Percentiles rank a stretch among this genome's conserved stretches.
phyloP scores from a whole-genome alignment of 2,888 invertebrate genomes.

The Pseudococcus viburni region DNA sequence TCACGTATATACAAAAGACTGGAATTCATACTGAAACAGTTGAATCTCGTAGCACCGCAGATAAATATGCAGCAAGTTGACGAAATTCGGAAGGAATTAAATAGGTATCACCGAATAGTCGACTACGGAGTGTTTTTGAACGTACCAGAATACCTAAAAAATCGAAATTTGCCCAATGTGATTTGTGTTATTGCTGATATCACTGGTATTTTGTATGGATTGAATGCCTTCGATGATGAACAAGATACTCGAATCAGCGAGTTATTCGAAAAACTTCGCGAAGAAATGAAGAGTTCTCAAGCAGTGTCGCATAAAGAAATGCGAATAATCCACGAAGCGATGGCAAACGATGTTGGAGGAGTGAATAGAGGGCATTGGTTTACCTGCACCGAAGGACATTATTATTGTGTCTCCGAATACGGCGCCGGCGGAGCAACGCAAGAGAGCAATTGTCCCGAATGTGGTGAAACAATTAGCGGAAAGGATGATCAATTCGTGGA shows the following conservation, averaged over 20 bases:
- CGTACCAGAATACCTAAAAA: background rate
- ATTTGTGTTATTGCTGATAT: conserved; percentile 60
- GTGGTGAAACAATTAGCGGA: conserved; percentile 76
- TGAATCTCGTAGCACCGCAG: background rate
- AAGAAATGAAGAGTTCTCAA: conserved; percentile 68
- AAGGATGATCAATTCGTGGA: conserved; percentile 72
- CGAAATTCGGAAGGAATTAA: conserved; percentile 59
- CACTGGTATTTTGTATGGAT: conserved; percentile 67
- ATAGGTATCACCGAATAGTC: conserved; percentile 54
- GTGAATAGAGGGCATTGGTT: conserved; percentile 78
- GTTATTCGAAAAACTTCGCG: conserved; percentile 68
- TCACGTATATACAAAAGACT: background rate
- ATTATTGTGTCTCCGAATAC: conserved; percentile 79
- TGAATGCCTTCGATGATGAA: conserved; percentile 67
- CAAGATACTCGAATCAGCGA: conserved; percentile 68
- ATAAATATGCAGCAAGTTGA: conserved; percentile 61
- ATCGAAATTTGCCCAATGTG: background rate
- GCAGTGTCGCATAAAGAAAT: conserved; percentile 73
- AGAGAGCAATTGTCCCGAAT: conserved; percentile 75
- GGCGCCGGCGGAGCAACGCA: conserved; percentile 80
- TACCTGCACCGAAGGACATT: conserved; percentile 81
- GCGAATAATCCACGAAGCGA: conserved; percentile 72
- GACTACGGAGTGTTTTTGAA: conserved; percentile 29
- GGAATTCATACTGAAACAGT: background rate
- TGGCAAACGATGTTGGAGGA: conserved; percentile 69